Evolutionary conservation across 1,140 invertebrate species (phyloP), one percentile per base, ranked within the genome.

Genomic region (Penaeus japonicus): DNA sequence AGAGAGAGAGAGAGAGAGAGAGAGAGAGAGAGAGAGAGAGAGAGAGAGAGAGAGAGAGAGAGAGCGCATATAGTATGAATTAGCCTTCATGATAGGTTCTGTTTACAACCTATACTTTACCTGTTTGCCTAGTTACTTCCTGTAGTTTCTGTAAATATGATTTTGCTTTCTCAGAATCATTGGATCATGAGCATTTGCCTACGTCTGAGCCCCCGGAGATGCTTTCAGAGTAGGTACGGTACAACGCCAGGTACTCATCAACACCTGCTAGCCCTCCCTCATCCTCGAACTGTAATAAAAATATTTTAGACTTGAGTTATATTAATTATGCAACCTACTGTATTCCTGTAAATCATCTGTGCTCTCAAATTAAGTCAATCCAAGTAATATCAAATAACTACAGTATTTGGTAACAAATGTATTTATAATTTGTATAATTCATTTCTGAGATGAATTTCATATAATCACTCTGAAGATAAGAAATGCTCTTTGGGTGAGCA

Each of bases 121-220:
- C 91, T 57, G 92, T 93, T 86, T 92, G 90, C 70, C 91, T 86
- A 65, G 92, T 91, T 7, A 95, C 91, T 78, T 92, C 91, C n/a
- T 92, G 90, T 24, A 94, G 91, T 84, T 93, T 92, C 15, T 91
- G 90, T 35, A 93, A 85, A 54, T 92, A 91, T 39, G 92, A 91
- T 10, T 90, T 75, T 79, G 94, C 92, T 53, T 92, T 92, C 5
- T 93, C 93, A 35, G 91, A 22, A 91, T 92, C 30, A 93, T 85
- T 79, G 93, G 92, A 30, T 94, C 94, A 73, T 92, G 73, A 94
- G 92, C 27, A 94, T 93, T 83, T 94, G 93, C 86, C 94, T 94
- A 3, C n/a, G n/a, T n/a, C 95, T 93, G 0, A 95, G 90, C n/a
- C n/a, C 1, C 92, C 91, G 0, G 94, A 94, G 89, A 96, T 94